Evolutionary conservation across 2,888 invertebrate genomes (phyloP).

Genomic region (Drosophila mayaguana): DNA sequence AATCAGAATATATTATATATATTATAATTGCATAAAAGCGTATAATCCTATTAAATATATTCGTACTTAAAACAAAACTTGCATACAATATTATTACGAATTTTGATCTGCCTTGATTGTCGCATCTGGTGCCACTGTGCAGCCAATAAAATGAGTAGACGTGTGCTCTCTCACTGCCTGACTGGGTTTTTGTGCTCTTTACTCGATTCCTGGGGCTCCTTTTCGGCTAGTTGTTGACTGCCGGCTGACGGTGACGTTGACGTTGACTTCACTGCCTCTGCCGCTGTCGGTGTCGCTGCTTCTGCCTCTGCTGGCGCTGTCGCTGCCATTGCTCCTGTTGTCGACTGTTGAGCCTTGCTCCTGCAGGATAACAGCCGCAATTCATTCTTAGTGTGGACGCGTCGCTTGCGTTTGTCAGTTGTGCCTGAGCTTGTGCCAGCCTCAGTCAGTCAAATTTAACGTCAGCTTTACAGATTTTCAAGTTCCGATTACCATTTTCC

Average conservation of each 20-base stretch:
- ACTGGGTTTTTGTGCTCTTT: slow-evolving; percentile 28
- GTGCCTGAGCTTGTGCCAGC: slow-evolving; percentile 74
- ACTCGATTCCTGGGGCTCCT: slow-evolving; percentile 52
- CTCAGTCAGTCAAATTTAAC: slow-evolving; percentile 56
- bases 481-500: slow-evolving; percentile 35
- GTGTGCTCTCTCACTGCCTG: slow-evolving; percentile 33
- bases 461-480: slow-evolving; percentile 30
- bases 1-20: no score
- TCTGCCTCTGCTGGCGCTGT: slow-evolving; percentile 10
- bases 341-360: slow-evolving; percentile 62
- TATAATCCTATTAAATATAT: no score
- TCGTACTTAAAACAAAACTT: no score
- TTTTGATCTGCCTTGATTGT: neutral
- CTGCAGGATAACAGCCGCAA: slow-evolving; percentile 63
- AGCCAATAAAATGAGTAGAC: slow-evolving; percentile 31
- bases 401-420: slow-evolving; percentile 71
- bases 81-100: no score
- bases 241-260: slow-evolving; percentile 57
- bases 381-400: slow-evolving; percentile 63
- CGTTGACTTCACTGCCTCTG: slow-evolving; percentile 31
- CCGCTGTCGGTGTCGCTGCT: neutral
- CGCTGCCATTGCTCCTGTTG: slow-evolving; percentile 23
- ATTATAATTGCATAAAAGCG: no score
- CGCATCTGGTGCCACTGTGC: slow-evolving; percentile 50
- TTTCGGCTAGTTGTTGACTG: slow-evolving; percentile 59